A percentile compares a stretch with the other conserved stretches of the same genome.
Conservation (phyloP, 2,113 vertebrate genomes). For the Sisor rabdophorus region DNA sequence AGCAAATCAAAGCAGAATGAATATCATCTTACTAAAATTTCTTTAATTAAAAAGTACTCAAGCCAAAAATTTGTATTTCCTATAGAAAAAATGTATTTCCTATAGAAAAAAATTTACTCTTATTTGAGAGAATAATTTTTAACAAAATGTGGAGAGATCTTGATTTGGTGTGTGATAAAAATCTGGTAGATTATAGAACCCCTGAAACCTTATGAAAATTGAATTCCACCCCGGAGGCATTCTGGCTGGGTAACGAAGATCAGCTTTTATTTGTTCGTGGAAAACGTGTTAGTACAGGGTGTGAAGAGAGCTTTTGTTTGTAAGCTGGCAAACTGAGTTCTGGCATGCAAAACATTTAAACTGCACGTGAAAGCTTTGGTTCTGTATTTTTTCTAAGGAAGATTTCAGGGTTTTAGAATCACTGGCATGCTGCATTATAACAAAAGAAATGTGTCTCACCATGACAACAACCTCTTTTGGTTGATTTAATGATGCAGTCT, state of each 20-base stretch:
- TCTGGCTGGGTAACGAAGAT: background rate
- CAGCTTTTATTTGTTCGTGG: background rate
- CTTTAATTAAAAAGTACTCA: too few relatives aligned
- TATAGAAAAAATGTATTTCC: background rate
- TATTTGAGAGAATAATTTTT: background rate
- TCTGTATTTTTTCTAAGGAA: background rate
- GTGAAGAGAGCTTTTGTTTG: background rate
- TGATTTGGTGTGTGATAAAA: slow-evolving; percentile 7
- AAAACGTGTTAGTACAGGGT: slow-evolving; percentile 7
- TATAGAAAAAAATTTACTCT: background rate
- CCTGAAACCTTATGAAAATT: background rate
- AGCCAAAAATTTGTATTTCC: too few relatives aligned
- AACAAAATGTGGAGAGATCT: background rate
- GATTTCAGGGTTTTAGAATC: background rate
- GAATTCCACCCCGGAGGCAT: background rate
- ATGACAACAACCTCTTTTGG: background rate
- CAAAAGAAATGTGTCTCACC: background rate
- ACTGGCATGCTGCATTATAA: background rate
- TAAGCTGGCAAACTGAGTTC: background rate
- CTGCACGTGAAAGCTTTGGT: background rate
- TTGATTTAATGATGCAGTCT: too few relatives aligned
- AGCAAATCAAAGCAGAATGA: too few relatives aligned
- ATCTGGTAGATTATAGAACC: background rate
- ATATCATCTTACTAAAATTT: too few relatives aligned
- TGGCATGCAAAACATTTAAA: background rate